Percentiles rank a stretch among this genome's conserved stretches.
Evolutionary conservation across 64 coral and sea anemone genomes (phyloP).

Genomic region (Pachyseris speciosa): DNA sequence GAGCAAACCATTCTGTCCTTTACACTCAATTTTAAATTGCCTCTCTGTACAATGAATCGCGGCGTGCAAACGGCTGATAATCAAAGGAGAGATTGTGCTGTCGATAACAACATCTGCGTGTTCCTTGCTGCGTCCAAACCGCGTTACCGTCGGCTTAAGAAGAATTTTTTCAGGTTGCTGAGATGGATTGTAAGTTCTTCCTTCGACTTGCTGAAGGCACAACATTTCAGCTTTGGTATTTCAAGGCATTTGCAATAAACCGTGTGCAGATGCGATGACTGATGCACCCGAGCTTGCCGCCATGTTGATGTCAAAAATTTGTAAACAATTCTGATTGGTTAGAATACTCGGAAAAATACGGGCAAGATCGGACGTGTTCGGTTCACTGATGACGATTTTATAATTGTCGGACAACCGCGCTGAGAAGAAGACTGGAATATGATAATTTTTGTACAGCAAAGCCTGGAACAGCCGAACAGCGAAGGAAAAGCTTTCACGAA

Average conservation of each 20-base stretch:
- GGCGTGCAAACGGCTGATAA: constrained; percentile 77
- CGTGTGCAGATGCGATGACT: no score
- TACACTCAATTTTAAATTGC: constrained; percentile 52
- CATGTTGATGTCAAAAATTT: background rate
- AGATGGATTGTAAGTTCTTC: constrained; percentile 11
- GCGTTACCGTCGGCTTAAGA: constrained; percentile 23
- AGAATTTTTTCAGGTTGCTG: constrained; percentile 57
- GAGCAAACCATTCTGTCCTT: constrained; percentile 71
- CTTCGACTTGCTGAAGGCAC: constrained; percentile 30
- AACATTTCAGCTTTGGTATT: constrained; percentile 23
- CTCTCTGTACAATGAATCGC: constrained; percentile 25
- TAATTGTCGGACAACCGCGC: no score
- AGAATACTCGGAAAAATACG: background rate
- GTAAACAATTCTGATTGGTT: background rate
- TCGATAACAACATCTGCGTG: constrained; percentile 70
- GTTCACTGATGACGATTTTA: background rate
- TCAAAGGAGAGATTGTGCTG: constrained; percentile 60
- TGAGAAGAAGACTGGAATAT: no score
- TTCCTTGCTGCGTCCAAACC: constrained; percentile 55
- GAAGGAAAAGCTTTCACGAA: no score
- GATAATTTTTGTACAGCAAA: no score
- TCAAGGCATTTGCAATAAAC: background rate
- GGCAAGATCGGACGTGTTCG: background rate
- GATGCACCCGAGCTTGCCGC: background rate
- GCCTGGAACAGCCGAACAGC: no score